A percentile compares a stretch with the other conserved stretches of the same genome.
phyloP scores from a whole-genome alignment of 2,888 invertebrate genomes.

The Diploptera punctata region DNA sequence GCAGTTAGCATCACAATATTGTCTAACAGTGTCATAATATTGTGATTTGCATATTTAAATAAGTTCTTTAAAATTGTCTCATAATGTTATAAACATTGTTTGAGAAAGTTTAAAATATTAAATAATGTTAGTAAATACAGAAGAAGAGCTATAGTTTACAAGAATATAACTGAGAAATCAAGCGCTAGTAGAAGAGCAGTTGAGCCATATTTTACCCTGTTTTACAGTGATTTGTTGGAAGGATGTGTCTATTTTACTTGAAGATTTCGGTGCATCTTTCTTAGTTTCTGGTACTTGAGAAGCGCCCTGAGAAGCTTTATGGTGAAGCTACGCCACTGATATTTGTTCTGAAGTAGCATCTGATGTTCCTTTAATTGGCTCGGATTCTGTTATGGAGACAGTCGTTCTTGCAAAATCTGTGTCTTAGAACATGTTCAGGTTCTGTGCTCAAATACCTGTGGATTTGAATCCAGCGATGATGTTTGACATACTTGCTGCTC shows the following conservation, averaged over 20 bases:
- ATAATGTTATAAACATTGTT: too few species aligned
- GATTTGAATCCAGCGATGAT: constrained; percentile 1
- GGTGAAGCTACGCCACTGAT: background rate
- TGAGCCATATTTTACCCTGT: background rate
- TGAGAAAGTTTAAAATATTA: too few species aligned
- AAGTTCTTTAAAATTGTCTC: too few species aligned
- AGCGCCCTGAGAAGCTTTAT: too few species aligned
- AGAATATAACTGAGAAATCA: too few species aligned
- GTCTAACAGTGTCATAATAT: too few species aligned
- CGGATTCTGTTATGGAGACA: too few species aligned
- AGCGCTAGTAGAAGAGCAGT: too few species aligned
- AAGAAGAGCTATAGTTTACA: too few species aligned
- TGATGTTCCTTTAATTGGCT: background rate
- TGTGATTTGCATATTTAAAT: too few species aligned
- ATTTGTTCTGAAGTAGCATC: background rate
- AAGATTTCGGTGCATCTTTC: background rate
- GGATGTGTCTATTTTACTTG: background rate
- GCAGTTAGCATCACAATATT: too few species aligned
- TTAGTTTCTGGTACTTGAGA: background rate
- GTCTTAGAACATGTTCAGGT: background rate
- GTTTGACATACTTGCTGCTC: constrained; percentile 12
- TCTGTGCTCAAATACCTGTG: constrained; percentile 15
- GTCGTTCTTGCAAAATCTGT: background rate
- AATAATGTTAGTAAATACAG: too few species aligned
- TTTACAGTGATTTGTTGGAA: background rate